Percentiles rank a stretch among this genome's conserved stretches.
Conservation (phyloP, 2,113 vertebrate genomes). For the Ciconia stormi region DNA sequence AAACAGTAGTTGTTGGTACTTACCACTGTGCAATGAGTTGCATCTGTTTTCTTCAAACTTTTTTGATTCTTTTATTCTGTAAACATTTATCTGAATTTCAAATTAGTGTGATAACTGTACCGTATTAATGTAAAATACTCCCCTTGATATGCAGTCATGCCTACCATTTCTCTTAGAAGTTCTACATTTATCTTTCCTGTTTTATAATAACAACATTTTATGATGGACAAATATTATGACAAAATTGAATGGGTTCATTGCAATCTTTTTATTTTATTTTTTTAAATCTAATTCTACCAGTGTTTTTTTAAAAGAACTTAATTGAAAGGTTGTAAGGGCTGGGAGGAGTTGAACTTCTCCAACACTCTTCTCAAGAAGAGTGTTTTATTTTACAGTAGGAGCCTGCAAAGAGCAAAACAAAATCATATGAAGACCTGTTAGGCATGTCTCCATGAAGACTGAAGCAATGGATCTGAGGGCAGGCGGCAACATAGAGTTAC, state of each 20-base stretch:
- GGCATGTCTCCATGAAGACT: neutral
- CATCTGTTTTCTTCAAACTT: neutral
- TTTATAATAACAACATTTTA: neutral
- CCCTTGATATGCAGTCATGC: neutral
- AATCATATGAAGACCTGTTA: neutral
- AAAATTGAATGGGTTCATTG: neutral
- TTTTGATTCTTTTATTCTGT: neutral
- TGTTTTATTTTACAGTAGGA: neutral
- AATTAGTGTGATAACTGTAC: neutral
- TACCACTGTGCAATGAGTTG: neutral
- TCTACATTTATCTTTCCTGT: neutral
- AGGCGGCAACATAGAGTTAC: neutral
- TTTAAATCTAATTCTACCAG: neutral
- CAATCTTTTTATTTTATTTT: neutral
- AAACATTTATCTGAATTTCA: neutral
- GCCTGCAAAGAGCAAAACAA: neutral
- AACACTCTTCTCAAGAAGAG: neutral
- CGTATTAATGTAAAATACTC: neutral
- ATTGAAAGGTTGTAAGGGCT: neutral
- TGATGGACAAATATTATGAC: neutral
- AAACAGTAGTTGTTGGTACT: neutral
- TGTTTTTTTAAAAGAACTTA: neutral
- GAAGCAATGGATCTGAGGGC: neutral
- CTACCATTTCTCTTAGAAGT: neutral
- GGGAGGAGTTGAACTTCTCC: neutral